Evolutionary conservation across 2,797 vertebrate genomes (phyloP).

Genomic region (Propithecus deckenii): DNA sequence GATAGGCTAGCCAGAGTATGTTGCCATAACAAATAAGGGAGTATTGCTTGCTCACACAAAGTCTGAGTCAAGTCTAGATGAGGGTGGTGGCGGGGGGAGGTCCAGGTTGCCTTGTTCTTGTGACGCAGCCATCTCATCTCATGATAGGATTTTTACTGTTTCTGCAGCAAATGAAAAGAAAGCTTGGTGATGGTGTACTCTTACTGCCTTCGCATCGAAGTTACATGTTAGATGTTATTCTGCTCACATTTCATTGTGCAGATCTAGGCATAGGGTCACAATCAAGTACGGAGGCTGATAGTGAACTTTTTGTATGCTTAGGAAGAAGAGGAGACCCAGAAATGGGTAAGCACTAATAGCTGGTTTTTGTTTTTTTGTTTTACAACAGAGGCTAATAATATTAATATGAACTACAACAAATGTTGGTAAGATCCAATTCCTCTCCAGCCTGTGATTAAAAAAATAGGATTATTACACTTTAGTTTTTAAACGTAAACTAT

Average conservation of each 20-base stretch:
- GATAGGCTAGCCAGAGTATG: background rate
- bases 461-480: background rate
- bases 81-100: too few relatives aligned
- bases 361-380: too few relatives aligned
- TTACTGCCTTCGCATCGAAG: background rate
- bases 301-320: background rate
- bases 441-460: background rate
- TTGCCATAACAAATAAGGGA: background rate
- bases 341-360: too few relatives aligned
- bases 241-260: background rate
- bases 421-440: background rate
- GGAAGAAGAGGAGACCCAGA: background rate
- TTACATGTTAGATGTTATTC: background rate
- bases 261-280: rapidly evolving
- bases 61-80: background rate
- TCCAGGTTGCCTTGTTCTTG: background rate
- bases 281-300: too few relatives aligned
- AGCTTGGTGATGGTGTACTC: background rate
- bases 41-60: background rate
- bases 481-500: constrained; percentile 8
- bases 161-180: background rate
- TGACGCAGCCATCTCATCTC: background rate
- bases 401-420: background rate
- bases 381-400: background rate
- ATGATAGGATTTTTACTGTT: background rate